A percentile compares a stretch with the other conserved stretches of the same genome.
phyloP scores from a whole-genome alignment of 2,797 vertebrate species.

The Allobates femoralis region DNA sequence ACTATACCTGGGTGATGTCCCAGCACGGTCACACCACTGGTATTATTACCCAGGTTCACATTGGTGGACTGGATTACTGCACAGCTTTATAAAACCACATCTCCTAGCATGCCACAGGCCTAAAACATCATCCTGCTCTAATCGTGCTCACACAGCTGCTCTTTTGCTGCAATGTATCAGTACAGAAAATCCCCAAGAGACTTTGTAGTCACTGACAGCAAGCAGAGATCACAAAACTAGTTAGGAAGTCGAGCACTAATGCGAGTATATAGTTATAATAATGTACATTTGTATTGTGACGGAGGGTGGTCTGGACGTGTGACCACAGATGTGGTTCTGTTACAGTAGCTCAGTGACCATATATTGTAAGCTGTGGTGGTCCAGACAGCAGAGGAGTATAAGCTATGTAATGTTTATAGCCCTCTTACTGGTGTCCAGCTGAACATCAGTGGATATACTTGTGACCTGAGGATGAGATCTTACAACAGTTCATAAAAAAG shows the following conservation, averaged over 20 bases:
- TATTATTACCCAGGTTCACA: background rate
- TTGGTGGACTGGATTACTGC: background rate
- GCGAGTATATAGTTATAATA: too few species aligned
- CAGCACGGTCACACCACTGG: background rate
- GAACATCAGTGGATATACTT: too few species aligned
- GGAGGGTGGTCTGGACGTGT: background rate
- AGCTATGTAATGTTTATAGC: too few species aligned
- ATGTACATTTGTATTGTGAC: too few species aligned
- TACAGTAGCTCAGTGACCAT: background rate
- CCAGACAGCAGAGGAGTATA: too few species aligned
- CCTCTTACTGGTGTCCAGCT: too few species aligned
- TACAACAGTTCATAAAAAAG: too few species aligned
- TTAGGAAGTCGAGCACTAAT: background rate
- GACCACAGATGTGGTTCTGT: background rate
- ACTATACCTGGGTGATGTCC: background rate
- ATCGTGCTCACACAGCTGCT: slow-evolving; percentile 2
- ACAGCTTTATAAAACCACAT: background rate
- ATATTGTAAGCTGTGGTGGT: too few species aligned
- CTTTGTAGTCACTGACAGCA: background rate
- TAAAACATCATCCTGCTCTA: background rate
- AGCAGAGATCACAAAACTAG: background rate
- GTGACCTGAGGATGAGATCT: too few species aligned
- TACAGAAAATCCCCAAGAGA: background rate
- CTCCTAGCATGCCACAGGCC: background rate
- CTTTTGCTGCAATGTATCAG: background rate